phyloP scores from a whole-genome alignment of 2,113 vertebrate species.

The Psephotus haematonotus region DNA sequence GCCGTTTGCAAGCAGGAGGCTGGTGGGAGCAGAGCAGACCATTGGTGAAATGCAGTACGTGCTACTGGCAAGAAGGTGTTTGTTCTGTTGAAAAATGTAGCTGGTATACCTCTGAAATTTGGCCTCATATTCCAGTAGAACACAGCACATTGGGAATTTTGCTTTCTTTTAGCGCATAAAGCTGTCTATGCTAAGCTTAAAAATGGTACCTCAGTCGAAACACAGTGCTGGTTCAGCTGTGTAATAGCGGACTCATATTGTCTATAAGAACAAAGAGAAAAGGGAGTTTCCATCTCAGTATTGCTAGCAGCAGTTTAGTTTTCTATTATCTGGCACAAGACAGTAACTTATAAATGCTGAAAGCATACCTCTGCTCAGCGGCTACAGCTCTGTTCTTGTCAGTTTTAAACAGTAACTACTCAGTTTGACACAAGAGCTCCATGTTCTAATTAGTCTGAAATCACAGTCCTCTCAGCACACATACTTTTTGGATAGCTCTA shows the following conservation, averaged over 20 bases:
- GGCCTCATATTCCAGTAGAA: not conserved
- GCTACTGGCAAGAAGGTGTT: not conserved
- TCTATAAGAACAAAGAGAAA: not conserved
- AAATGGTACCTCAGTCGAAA: not conserved
- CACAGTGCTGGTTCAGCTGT: not conserved
- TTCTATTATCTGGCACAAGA: not conserved
- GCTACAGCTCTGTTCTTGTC: not conserved
- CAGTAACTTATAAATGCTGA: not conserved
- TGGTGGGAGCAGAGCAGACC: not conserved
- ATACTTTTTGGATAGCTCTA: not conserved
- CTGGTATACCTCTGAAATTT: not conserved
- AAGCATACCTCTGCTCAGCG: not conserved
- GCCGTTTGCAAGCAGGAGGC: not conserved
- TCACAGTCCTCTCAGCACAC: not conserved
- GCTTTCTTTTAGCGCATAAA: not conserved
- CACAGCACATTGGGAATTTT: not conserved
- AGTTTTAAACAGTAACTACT: not conserved
- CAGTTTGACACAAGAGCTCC: not conserved
- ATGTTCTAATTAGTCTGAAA: not conserved
- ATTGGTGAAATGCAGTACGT: fast-evolving
- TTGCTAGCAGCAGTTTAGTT: constrained; percentile 3
- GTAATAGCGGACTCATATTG: not conserved
- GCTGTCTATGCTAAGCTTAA: not conserved
- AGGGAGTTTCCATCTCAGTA: not conserved
- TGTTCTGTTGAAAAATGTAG: not conserved